Base-by-base conservation (phyloP, 2,888 invertebrate species). In the Mayetiola destructor region DNA sequence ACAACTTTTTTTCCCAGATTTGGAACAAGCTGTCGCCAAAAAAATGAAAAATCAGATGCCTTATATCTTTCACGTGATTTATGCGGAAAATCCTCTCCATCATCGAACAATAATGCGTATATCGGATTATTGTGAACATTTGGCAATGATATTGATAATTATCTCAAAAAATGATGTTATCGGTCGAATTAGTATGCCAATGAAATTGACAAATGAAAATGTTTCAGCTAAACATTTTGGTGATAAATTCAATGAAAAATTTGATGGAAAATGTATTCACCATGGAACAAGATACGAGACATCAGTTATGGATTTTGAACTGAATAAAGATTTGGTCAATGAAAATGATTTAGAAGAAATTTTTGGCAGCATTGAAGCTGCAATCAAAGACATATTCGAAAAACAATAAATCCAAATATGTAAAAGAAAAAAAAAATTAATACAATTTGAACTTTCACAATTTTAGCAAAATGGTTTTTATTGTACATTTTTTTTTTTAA, bases 401-500 rank as follows among this genome's bases (percentile, higher is more conserved):
- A 2, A 8, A n/a, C 27, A 27, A 48, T 9, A 37, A 16, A 10
- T 37, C 8, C n/a, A n/a, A n/a, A n/a, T n/a, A n/a, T n/a, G n/a
- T n/a, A n/a, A n/a, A n/a, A n/a, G n/a, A n/a, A n/a, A 39, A 39
- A 39, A 18, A 39, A 39, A 39, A 39, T n/a, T n/a, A n/a, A n/a
- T n/a, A 39, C 39, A 39, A 8, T 12, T 39, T 12, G 39, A n/a
- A n/a, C n/a, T n/a, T n/a, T n/a, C n/a, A n/a, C n/a, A n/a, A n/a
- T n/a, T n/a, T 32, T 12, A 32, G 12, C 12, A 32, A 32, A 32
- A 9, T 32, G 8, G 32, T 32, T 32, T 32, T 32, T 32, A 12
- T 36, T 36, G 5, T 10, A 36, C 5, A 36, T 36, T 36, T 36
- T 36, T 36, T n/a, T n/a, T 27, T 48, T 74, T 75, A 88, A 70